Evolutionary conservation across 2,797 vertebrate genomes (phyloP), one percentile per base, ranked within the genome.

Genomic region (Molossus alvarezi): DNA sequence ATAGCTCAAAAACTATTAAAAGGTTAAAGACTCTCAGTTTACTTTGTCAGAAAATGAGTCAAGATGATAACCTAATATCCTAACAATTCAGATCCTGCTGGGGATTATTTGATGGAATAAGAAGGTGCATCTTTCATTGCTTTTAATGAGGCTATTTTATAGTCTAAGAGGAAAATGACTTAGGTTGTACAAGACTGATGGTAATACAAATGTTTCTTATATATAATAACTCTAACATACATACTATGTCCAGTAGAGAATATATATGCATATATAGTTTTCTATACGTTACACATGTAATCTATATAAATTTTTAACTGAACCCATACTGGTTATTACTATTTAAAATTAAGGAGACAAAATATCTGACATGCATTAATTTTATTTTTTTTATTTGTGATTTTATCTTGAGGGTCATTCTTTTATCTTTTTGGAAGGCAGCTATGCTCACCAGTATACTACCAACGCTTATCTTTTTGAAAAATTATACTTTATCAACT

Each of bases 391-490:
- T 69, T 88, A 67, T 15, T 57, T 15, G 17, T 57, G 17, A 17
- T 57, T 18, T 57, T 57, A 20, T 18, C 17, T 57, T 41, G 5
- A 37, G 3, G n/a, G 14, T 75, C 6, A 33, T 83, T 6, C 10
- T 72, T 71, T 83, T 45, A 85, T 64, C n/a, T 67, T 79, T 93
- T 67, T 71, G 23, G 84, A 87, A 87, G 72, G 72, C 27, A 51
- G 15, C 72, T 75, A 5, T 75, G 27, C 48, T 75, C 27, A 53
- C 72, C 15, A 5, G 1, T 29, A 9, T 75, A 51, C 45, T 15
- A 29, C 72, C 72, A 51, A 5, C 10, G 45, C 48, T 83, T 45
- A 85, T 64, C n/a, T 67, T 79, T 93, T 67, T 71, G 23, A 88
- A 87, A 87, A 87, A 87, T 33, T 87, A 58, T 45, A 45, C 23